phyloP scores from a whole-genome alignment of 2,113 vertebrate genomes.

The Nothoprocta pentlandii region DNA sequence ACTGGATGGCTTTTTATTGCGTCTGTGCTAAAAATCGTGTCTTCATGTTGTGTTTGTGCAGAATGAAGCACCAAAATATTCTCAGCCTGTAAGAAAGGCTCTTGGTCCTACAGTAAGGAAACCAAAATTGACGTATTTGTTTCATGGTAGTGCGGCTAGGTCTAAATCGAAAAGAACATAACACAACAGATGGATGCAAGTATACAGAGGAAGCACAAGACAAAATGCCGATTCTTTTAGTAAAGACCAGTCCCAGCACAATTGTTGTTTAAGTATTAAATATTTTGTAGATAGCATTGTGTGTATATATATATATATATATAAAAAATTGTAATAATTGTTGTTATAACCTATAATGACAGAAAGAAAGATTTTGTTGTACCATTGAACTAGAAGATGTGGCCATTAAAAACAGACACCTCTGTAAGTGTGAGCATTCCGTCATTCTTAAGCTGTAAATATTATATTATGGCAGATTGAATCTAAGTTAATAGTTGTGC shows the following conservation, averaged over 20 bases:
- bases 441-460: constrained; percentile 26
- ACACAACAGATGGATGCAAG: constrained; percentile 65
- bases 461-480: background rate
- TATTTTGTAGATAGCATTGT: constrained; percentile 51
- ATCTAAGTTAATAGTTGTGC: background rate
- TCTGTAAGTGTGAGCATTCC: background rate
- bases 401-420: constrained; percentile 6
- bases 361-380: background rate
- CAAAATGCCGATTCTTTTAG: constrained; percentile 50
- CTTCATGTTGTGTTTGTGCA: background rate
- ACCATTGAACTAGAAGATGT: background rate
- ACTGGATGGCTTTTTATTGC: background rate
- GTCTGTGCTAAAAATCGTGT: background rate
- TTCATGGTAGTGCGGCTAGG: constrained; percentile 45
- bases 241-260: background rate
- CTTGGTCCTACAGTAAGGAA: constrained; percentile 21
- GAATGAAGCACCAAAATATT: background rate
- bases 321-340: constrained; percentile 50
- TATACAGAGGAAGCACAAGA: background rate
- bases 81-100: constrained; percentile 10
- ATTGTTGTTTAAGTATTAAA: constrained; percentile 56
- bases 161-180: constrained; percentile 61
- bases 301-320: constrained; percentile 11
- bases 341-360: background rate
- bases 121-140: constrained; percentile 59